Base-by-base conservation (phyloP, 2,797 vertebrate genomes). In the Sebastes steindachneri region DNA sequence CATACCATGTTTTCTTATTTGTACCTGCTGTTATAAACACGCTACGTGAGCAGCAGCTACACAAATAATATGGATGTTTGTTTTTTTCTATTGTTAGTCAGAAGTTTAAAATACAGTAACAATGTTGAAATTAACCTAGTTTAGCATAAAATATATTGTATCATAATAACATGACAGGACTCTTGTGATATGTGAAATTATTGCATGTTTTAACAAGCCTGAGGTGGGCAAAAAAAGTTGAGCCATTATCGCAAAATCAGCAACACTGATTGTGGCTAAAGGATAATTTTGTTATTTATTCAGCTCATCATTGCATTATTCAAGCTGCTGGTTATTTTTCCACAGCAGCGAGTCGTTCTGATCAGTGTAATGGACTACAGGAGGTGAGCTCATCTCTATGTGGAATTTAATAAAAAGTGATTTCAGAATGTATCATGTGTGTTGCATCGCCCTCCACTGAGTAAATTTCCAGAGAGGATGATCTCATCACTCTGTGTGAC, bases 341-440 rank as follows among this genome's bases (percentile, higher is more conserved):
- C 57, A 62, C 72, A 71, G 23, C 51, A 65, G 60, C n/a, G 5
- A 58, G 53, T 85, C 45, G 2, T 54, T 85, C 51, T 80, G 85
- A 79, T 87, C 79, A 80, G 33, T n/a, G 23, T 81, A 78, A 83
- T 73, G 79, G 73, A 45, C 68, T n/a, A 48, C 37, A 31, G 68
- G 64, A 82, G 83, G 77, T 93, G 94, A 93, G 86, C 77, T 95
- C 92, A 93, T 91, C 80, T 79, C 88, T 84, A 15, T 81, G 68
- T 76, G 67, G 79, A 82, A 90, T 92, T 85, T 74, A 87, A 89
- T 92, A 84, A 83, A 84, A 87, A 80, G 77, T 88, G 86, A 91
- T 90, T 88, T 93, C 88, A 91, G 73, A 88, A 67, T 75, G 66
- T 93, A 90, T 89, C 87, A 79, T 91, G 75, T 81, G 84, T 62